Evolutionary conservation across 2,888 invertebrate genomes (phyloP).

Genomic region (Agonopterix arenella): DNA sequence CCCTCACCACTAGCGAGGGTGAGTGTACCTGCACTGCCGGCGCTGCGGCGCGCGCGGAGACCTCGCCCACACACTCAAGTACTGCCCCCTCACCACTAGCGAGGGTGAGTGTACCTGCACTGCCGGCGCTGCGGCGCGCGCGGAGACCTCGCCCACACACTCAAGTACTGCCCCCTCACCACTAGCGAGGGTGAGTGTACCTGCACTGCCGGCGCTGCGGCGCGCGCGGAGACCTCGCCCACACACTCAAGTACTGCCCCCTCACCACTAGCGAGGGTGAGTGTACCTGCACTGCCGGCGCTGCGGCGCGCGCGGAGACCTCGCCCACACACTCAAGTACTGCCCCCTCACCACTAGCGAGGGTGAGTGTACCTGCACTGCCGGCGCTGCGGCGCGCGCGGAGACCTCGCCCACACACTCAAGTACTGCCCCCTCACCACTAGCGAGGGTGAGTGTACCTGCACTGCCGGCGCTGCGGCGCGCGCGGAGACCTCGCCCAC

Average conservation of each 20-base stretch:
- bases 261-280: slow-evolving; percentile 51
- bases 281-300: no score
- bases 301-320: slow-evolving; percentile 71
- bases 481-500: slow-evolving; percentile 81
- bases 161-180: slow-evolving; percentile 84
- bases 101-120: slow-evolving; percentile 26
- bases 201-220: no score
- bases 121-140: no score
- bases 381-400: slow-evolving; percentile 78
- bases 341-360: slow-evolving; percentile 76
- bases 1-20: slow-evolving; percentile 49
- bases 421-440: slow-evolving; percentile 84
- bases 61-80: slow-evolving; percentile 85
- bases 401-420: slow-evolving; percentile 85
- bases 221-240: slow-evolving; percentile 82
- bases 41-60: slow-evolving; percentile 82
- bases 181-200: slow-evolving; percentile 21
- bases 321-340: slow-evolving; percentile 87
- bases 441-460: slow-evolving; percentile 28
- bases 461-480: no score
- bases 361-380: no score
- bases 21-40: no score
- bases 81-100: slow-evolving; percentile 79
- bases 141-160: slow-evolving; percentile 85
- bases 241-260: slow-evolving; percentile 88